phyloP scores from a whole-genome alignment of 2,797 vertebrate genomes.

The Petrocephalus schoutedeni region DNA sequence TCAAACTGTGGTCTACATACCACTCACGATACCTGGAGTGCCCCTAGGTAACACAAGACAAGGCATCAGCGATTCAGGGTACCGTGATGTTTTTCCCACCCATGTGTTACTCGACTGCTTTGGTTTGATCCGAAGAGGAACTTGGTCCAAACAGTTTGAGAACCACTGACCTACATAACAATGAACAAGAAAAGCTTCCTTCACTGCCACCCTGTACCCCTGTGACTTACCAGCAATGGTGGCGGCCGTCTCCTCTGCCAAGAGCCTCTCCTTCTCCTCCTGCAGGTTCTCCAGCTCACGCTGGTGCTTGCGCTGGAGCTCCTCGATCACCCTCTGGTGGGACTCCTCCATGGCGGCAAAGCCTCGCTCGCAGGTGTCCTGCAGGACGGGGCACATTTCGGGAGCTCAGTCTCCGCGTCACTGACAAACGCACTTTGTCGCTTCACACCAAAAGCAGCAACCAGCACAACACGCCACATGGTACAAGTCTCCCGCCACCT shows the following conservation, averaged over 20 bases:
- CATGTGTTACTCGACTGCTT: neutral
- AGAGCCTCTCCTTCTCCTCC: constrained; percentile 69
- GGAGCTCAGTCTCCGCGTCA: neutral
- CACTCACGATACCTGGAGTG: neutral
- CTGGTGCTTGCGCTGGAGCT: constrained; percentile 73
- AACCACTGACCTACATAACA: neutral
- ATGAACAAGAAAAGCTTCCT: neutral
- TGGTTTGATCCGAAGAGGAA: neutral
- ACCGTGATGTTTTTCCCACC: neutral
- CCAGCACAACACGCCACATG: neutral
- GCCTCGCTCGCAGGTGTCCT: constrained; percentile 74
- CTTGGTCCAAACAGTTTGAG: neutral
- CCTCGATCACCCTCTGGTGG: constrained; percentile 72
- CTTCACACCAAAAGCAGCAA: neutral
- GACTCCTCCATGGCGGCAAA: constrained; percentile 76
- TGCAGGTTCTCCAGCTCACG: constrained; percentile 73
- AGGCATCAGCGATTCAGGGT: neutral
- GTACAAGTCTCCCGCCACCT: neutral
- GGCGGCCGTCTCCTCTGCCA: constrained; percentile 71
- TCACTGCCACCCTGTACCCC: neutral
- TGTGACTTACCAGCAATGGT: constrained; percentile 64
- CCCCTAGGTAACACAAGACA: neutral
- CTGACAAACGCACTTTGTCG: neutral
- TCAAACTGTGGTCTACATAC: neutral
- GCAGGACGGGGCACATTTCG: neutral